Evolutionary conservation across 2,888 invertebrate species (phyloP).

Genomic region (Dasypolia templi): DNA sequence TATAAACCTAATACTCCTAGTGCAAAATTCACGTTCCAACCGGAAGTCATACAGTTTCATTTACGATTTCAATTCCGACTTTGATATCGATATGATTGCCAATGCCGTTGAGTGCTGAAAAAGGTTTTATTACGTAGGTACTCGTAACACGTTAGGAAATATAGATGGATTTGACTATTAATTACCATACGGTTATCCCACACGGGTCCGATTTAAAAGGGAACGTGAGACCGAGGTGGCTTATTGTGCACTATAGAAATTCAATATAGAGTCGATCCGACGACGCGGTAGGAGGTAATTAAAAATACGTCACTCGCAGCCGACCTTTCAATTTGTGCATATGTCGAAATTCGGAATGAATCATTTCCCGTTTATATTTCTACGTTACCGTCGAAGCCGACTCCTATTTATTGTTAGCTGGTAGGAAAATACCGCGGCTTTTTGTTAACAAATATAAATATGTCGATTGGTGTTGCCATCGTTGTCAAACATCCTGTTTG

Average conservation of each 20-base stretch:
- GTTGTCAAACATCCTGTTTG: conserved; percentile 32
- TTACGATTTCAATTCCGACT: conserved; percentile 35
- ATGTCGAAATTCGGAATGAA: conserved; percentile 89
- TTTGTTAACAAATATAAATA: conserved; percentile 59
- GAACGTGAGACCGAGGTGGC: conserved; percentile 69
- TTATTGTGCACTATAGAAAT: conserved; percentile 87
- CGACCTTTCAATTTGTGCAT: conserved; percentile 88
- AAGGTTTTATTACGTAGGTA: conserved; percentile 51
- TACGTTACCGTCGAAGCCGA: conserved; percentile 69
- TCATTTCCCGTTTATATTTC: conserved; percentile 88
- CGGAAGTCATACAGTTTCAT: conserved; percentile 41
- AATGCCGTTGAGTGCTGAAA: conserved; percentile 40
- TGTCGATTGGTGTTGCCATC: conserved; percentile 36
- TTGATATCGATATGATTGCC: conserved; percentile 46
- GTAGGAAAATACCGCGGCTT: conserved; percentile 61
- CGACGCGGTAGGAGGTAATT: conserved; percentile 88
- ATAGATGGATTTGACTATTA: conserved; percentile 70
- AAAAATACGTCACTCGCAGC: conserved; percentile 90
- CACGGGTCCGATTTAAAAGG: conserved; percentile 69
- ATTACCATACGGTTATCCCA: conserved; percentile 71
- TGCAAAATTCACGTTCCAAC: conserved; percentile 25
- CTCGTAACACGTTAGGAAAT: conserved; percentile 48
- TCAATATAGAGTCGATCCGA: conserved; percentile 83
- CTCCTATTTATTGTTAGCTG: conserved; percentile 63
- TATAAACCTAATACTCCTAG: conserved; percentile 23